phyloP scores from a whole-genome alignment of 2,797 vertebrate genomes.

The Halcyon chelicuti region DNA sequence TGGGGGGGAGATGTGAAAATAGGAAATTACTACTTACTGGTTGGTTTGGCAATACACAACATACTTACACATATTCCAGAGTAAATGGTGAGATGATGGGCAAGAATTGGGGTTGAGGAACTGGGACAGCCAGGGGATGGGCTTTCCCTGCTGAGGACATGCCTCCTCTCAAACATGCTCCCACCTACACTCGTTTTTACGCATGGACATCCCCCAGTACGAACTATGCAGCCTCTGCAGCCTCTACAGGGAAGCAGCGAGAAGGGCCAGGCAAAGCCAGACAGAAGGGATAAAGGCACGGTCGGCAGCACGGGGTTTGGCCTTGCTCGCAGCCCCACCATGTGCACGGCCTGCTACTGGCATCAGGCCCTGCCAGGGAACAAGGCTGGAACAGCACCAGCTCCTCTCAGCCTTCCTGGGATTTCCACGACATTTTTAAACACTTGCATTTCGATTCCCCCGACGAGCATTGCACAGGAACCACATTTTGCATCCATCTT shows the following conservation, averaged over 20 bases:
- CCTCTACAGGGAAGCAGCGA: fast-evolving
- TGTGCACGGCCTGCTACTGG: fast-evolving
- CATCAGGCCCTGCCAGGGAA: background rate
- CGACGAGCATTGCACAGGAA: fast-evolving
- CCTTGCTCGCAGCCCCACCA: background rate
- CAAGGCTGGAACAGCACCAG: background rate
- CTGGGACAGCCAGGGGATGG: fast-evolving
- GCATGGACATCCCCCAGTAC: fast-evolving
- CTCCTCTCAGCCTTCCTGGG: background rate
- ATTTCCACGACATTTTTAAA: background rate
- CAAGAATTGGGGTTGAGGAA: background rate
- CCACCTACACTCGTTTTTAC: background rate
- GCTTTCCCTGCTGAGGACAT: background rate
- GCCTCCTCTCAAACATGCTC: background rate
- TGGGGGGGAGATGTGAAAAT: background rate
- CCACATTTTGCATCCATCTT: background rate
- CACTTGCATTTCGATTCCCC: fast-evolving
- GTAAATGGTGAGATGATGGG: fast-evolving
- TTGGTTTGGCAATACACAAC: background rate
- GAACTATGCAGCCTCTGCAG: background rate
- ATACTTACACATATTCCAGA: background rate
- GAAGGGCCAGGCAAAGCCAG: background rate
- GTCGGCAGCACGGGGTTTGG: fast-evolving
- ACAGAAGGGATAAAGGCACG: fast-evolving
- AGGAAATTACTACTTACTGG: background rate